phyloP scores from a whole-genome alignment of 2,888 invertebrate genomes.

The Leptopilina syphax region DNA sequence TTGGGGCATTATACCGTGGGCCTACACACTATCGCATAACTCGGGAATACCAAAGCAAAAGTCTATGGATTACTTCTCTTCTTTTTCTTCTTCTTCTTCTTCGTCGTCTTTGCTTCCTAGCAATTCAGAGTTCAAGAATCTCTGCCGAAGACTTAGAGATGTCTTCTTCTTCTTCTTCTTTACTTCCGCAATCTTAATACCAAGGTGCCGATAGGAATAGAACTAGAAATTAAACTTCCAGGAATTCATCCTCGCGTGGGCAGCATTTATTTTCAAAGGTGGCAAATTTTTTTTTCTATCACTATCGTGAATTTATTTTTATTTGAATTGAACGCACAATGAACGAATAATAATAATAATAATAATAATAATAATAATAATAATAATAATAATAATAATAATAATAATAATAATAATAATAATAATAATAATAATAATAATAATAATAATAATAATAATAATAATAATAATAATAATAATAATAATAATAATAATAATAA shows the following conservation, averaged over 20 bases:
- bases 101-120: background rate
- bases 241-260: constrained; percentile 11
- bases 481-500: no score
- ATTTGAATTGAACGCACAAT: no score
- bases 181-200: constrained; percentile 36
- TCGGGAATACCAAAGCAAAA: constrained; percentile 7
- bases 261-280: background rate
- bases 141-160: background rate
- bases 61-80: constrained; percentile 2
- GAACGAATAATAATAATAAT: no score
- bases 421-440: no score
- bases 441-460: no score
- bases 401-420: no score
- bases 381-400: no score
- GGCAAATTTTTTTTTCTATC: background rate
- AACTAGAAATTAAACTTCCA: background rate
- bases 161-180: constrained; percentile 18
- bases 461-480: no score
- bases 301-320: no score
- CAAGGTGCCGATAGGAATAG: background rate
- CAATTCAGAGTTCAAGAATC: constrained; percentile 9
- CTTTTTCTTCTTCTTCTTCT: no score
- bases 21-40: constrained; percentile 25
- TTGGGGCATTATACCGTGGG: constrained; percentile 10
- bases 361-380: no score